These are phyloP conservation scores for Emydocephalus ijimae DNA, from an alignment of 2,113 vertebrate species.

Conservation along the genomic window DNA sequence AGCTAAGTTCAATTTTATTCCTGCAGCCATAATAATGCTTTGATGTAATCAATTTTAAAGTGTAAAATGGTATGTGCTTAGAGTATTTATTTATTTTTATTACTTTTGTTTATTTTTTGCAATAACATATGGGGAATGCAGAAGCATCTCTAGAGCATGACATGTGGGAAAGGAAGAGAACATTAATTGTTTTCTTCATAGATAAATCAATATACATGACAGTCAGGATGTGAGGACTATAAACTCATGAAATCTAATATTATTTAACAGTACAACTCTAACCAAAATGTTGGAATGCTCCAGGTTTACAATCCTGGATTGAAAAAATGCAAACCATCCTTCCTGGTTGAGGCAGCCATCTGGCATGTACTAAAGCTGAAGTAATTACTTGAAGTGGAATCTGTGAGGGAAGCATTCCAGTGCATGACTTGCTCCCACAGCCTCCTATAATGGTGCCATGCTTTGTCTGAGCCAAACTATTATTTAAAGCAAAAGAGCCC, in stretches of 20 bases:
- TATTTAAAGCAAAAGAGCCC: neutral
- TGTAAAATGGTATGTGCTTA: neutral
- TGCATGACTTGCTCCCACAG: neutral
- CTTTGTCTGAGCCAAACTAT: neutral
- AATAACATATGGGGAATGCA: neutral
- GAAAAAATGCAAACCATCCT: neutral
- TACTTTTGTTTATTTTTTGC: neutral
- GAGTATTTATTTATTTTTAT: neutral
- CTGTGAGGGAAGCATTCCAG: neutral
- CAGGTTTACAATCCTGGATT: neutral
- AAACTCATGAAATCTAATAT: neutral
- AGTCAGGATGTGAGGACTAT: neutral
- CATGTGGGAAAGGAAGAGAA: neutral
- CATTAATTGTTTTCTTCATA: neutral
- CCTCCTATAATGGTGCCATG: neutral
- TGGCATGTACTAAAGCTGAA: neutral
- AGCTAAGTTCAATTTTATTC: neutral
- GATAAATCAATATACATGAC: neutral
- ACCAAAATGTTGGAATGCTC: neutral
- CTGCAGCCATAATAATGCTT: neutral
- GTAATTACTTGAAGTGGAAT: neutral
- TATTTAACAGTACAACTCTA: neutral
- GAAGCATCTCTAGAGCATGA: neutral
- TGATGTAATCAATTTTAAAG: neutral
- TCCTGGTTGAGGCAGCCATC: neutral